Evolutionary conservation across 2,113 vertebrate species (phyloP).

Genomic region (Rhabdornis inornatus): DNA sequence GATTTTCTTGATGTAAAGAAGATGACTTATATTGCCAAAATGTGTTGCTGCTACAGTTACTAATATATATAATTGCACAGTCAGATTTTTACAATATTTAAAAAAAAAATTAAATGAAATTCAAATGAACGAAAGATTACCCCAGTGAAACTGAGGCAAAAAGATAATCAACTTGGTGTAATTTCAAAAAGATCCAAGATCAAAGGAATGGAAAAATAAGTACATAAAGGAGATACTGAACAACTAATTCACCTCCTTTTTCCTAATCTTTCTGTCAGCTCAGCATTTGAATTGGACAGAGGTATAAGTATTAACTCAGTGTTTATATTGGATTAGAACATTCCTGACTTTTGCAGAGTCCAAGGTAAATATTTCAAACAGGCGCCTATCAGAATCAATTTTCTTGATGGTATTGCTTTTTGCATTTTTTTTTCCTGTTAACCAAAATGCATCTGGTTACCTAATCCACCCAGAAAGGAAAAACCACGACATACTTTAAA

Average conservation of each 20-base stretch:
- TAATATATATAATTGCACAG: background rate
- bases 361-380: constrained; percentile 51
- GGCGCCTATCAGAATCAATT: background rate
- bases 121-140: background rate
- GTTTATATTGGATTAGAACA: constrained; percentile 54
- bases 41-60: background rate
- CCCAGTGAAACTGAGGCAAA: background rate
- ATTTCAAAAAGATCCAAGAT: background rate
- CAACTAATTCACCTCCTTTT: background rate
- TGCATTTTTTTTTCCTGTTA: background rate
- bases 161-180: background rate
- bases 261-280: constrained; percentile 9
- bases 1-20: background rate
- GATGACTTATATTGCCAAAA: background rate
- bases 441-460: background rate
- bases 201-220: constrained; percentile 11
- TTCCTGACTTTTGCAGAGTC: constrained; percentile 26
- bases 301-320: constrained; percentile 17
- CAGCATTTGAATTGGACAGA: constrained; percentile 15
- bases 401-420: background rate
- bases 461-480: background rate
- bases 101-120: background rate
- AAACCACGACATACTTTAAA: background rate
- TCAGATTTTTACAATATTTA: background rate
- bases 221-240: background rate